Base-by-base conservation (phyloP, 2,888 invertebrate species). In the Perizoma affinitatum region DNA sequence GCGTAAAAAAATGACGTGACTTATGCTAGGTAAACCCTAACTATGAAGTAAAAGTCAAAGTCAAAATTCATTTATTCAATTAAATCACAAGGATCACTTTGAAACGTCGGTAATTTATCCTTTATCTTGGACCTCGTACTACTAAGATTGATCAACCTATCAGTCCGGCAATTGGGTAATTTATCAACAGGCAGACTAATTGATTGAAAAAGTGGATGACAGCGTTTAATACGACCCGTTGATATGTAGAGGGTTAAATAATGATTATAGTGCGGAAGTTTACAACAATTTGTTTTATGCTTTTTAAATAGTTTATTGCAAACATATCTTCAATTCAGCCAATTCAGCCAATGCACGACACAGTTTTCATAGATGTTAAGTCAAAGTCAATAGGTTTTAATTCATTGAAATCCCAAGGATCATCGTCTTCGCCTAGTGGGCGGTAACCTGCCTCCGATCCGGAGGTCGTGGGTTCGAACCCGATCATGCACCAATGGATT, bases 81-180 rank as follows among this genome's bases (percentile, higher is more conserved):
- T n/a, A n/a, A n/a, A n/a, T n/a, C n/a, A n/a, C n/a, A n/a, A n/a
- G n/a, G n/a, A n/a, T n/a, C n/a, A n/a, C n/a, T n/a, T n/a, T n/a
- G n/a, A n/a, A n/a, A n/a, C n/a, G n/a, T n/a, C n/a, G n/a, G n/a
- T n/a, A n/a, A n/a, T n/a, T n/a, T n/a, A n/a, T 38, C 52, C 43
- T 43, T 10, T 58, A 47, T 43, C 50, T 46, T 50, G 36, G 42
- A n/a, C 8, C 5, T n/a, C 5, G 5, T 35, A 1, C 10, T 5
- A 6, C 40, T 36, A 40, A 52, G 51, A 54, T 58, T 63, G 71
- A 72, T 68, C 63, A 68, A 55, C 45, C 70, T 45, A 54, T 59
- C 61, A 65, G 66, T 69, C 71, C 65, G 66, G 68, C 73, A 85
- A 83, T 87, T 86, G 86, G 84, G 82, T 80, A 85, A 86, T 80